These are phyloP conservation scores for Catharus bicknelli DNA, from an alignment of 2,113 vertebrate species.

Conservation along the genomic window DNA sequence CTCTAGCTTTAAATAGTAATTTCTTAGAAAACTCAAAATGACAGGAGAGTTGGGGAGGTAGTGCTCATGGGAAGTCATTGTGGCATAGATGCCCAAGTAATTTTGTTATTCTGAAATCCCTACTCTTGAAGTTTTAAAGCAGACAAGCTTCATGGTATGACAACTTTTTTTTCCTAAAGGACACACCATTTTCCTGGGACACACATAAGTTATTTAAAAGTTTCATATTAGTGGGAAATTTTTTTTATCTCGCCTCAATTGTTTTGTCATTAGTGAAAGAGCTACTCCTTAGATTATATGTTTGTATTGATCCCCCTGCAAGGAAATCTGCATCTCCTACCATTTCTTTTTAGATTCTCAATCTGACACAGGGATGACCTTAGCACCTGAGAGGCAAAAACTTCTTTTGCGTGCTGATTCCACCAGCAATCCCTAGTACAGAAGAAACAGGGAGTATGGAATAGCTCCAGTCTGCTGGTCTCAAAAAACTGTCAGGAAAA, in stretches of 20 bases:
- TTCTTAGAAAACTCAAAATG: not conserved
- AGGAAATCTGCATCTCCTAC: not conserved
- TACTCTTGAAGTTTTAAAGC: not conserved
- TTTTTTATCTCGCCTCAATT: not conserved
- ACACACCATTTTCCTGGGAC: not conserved
- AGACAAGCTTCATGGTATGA: not conserved
- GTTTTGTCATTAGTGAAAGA: not conserved
- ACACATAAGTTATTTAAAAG: not conserved
- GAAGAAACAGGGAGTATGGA: rapidly evolving
- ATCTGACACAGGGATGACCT: rapidly evolving
- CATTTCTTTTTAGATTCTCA: not conserved
- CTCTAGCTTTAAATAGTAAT: not conserved
- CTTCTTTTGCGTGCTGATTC: not conserved
- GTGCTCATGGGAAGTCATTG: not conserved
- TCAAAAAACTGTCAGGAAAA: not conserved
- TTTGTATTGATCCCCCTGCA: not conserved
- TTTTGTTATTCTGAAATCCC: not conserved
- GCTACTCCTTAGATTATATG: not conserved
- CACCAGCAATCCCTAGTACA: not conserved
- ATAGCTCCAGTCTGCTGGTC: not conserved
- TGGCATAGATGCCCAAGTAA: not conserved
- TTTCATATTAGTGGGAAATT: not conserved
- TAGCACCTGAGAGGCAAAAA: not conserved
- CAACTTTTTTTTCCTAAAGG: not conserved
- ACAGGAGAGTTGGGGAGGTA: not conserved